These are phyloP conservation scores for Colostygia pectinataria DNA, from an alignment of 2,888 invertebrate species.

Conservation along the genomic window DNA sequence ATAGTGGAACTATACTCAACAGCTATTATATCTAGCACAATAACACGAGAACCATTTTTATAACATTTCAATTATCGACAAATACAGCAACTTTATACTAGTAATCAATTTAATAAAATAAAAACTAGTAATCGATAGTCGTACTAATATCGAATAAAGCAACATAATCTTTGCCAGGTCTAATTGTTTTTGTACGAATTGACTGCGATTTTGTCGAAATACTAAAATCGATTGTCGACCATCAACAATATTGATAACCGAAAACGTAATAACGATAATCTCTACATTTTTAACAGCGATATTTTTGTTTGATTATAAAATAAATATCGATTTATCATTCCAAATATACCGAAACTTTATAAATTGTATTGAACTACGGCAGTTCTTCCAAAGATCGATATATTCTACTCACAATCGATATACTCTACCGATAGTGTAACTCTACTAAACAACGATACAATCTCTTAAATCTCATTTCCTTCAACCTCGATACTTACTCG, in stretches of 20 bases:
- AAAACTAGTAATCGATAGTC: slow-evolving; percentile 8
- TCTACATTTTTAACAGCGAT: slow-evolving; percentile 6
- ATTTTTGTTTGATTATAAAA: slow-evolving; percentile 6
- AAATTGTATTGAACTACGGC: too few species aligned
- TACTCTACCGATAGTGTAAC: neutral
- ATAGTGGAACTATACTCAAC: slow-evolving; percentile 10
- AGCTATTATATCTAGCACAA: slow-evolving; percentile 13
- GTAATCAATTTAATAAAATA: too few species aligned
- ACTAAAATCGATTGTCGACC: slow-evolving; percentile 24
- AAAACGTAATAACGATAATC: slow-evolving; percentile 17
- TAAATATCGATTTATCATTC: slow-evolving; percentile 9
- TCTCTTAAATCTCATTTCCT: too few species aligned
- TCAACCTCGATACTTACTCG: too few species aligned
- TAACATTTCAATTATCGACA: slow-evolving; percentile 5
- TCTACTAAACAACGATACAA: too few species aligned
- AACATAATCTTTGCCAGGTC: slow-evolving; percentile 20
- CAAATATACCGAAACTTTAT: neutral
- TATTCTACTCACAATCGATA: neutral
- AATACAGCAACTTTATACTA: too few species aligned
- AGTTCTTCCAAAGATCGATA: neutral
- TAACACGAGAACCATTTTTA: slow-evolving; percentile 1
- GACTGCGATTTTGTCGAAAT: slow-evolving; percentile 22
- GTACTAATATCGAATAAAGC: slow-evolving; percentile 15
- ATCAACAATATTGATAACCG: slow-evolving; percentile 24
- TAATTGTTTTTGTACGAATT: slow-evolving; percentile 13